A percentile compares a stretch with the other conserved stretches of the same genome.
phyloP scores from a whole-genome alignment of 2,888 invertebrate species.

The Pammene fasciana region DNA sequence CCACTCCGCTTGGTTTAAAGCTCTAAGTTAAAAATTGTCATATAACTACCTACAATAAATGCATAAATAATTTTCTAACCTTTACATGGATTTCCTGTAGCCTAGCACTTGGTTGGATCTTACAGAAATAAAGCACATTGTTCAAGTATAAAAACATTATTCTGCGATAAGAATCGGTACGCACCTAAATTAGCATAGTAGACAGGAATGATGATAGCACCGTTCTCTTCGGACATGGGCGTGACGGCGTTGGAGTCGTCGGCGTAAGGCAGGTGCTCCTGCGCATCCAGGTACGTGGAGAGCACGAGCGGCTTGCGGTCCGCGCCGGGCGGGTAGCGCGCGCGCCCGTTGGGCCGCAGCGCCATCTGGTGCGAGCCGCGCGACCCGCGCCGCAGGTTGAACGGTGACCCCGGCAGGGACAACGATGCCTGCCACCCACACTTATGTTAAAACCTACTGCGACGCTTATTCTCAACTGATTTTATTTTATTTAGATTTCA shows the following conservation, averaged over 20 bases:
- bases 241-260: conserved; percentile 99
- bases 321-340: conserved; percentile 91
- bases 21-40: too few relatives aligned
- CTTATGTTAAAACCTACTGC: conserved; percentile 41
- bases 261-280: conserved; percentile 97
- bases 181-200: conserved; percentile 93
- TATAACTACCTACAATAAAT: too few relatives aligned
- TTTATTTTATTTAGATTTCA: background rate
- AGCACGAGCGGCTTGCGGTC: conserved; percentile 97
- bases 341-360: conserved; percentile 90
- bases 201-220: conserved; percentile 95
- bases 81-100: too few relatives aligned
- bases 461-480: conserved; percentile 21
- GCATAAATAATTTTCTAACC: too few relatives aligned
- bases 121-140: too few relatives aligned
- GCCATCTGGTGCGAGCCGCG: conserved; percentile 97
- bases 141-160: background rate
- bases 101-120: background rate
- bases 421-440: conserved; percentile 91
- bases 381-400: conserved; percentile 95
- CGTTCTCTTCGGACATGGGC: conserved; percentile 98
- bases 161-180: conserved; percentile 46
- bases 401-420: conserved; percentile 98
- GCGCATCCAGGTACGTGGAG: conserved; percentile 96
- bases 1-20: too few relatives aligned